Evolutionary conservation across 35 echinoderm and acorn worm species (phyloP).

Genomic region (Amphiura filiformis): DNA sequence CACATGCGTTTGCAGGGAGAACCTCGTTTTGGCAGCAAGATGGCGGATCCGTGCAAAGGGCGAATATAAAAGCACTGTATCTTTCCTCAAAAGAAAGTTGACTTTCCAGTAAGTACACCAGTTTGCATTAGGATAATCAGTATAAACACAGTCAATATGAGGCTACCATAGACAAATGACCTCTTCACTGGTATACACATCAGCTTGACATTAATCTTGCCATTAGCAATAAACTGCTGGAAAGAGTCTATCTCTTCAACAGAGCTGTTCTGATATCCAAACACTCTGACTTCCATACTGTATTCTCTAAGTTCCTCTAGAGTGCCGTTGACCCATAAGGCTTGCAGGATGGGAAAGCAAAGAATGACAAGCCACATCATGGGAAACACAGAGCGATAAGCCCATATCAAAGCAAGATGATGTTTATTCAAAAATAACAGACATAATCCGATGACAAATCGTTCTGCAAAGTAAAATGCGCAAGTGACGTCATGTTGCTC

Average conservation of each 20-base stretch:
- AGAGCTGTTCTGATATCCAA: conserved; percentile 45
- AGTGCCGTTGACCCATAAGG: conserved; percentile 23
- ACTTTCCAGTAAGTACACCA: not conserved
- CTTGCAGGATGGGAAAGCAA: conserved; percentile 35
- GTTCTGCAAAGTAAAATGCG: conserved; percentile 40
- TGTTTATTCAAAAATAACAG: conserved; percentile 13
- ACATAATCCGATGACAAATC: conserved; percentile 30
- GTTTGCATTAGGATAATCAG: conserved; percentile 40
- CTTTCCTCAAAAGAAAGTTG: not conserved
- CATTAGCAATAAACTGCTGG: conserved; percentile 33
- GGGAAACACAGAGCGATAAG: conserved; percentile 15
- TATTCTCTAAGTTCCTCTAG: conserved; percentile 32
- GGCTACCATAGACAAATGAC: conserved; percentile 16
- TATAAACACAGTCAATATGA: conserved; percentile 13
- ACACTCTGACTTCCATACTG: conserved; percentile 43
- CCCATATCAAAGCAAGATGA: not conserved
- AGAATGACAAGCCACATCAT: conserved; percentile 36
- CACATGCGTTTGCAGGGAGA: too few species aligned
- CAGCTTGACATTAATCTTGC: not conserved
- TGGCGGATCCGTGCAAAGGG: too few species aligned
- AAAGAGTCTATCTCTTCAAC: conserved; percentile 52
- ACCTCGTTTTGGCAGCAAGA: too few species aligned
- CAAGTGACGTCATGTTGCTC: conserved; percentile 54
- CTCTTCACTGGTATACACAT: conserved; percentile 13
- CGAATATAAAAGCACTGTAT: not conserved